A percentile compares a stretch with the other conserved stretches of the same genome.
Evolutionary conservation across 2,113 vertebrate species (phyloP).

Genomic region (Brachyhypopomus gauderio): DNA sequence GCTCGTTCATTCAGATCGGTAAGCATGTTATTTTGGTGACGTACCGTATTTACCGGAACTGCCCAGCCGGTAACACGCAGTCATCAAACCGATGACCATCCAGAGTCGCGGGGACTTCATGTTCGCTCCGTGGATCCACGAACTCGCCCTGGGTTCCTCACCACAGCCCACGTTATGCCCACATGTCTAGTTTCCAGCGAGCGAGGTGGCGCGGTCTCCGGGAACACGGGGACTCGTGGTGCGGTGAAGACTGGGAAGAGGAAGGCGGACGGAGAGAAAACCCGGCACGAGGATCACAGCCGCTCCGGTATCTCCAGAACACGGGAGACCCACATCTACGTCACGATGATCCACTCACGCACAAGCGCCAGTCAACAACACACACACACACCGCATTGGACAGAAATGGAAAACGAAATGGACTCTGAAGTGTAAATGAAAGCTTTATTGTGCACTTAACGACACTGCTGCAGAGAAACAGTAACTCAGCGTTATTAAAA

Average conservation of each 20-base stretch:
- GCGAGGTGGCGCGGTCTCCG: not conserved
- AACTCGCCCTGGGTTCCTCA: not conserved
- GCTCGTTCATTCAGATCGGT: no score
- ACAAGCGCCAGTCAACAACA: not conserved
- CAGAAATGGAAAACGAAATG: not conserved
- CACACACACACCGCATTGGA: not conserved
- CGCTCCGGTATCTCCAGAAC: not conserved
- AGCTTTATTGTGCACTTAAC: conserved; percentile 9
- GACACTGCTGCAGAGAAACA: not conserved
- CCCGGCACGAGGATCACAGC: conserved; percentile 7
- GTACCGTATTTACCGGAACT: conserved; percentile 72
- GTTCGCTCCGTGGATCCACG: conserved; percentile 39
- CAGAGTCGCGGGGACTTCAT: conserved; percentile 71
- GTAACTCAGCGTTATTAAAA: not conserved
- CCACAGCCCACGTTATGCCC: not conserved
- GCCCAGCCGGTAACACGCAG: conserved; percentile 67
- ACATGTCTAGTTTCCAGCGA: not conserved
- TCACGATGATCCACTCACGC: not conserved
- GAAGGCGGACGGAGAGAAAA: conserved; percentile 23
- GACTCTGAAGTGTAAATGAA: not conserved
- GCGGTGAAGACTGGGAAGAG: not conserved
- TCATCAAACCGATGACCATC: conserved; percentile 69
- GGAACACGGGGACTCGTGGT: not conserved
- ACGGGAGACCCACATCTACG: conserved; percentile 27
- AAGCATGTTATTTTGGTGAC: conserved; percentile 21